phyloP scores from a whole-genome alignment of 2,888 invertebrate species.

The Rhaphigaster nebulosa region DNA sequence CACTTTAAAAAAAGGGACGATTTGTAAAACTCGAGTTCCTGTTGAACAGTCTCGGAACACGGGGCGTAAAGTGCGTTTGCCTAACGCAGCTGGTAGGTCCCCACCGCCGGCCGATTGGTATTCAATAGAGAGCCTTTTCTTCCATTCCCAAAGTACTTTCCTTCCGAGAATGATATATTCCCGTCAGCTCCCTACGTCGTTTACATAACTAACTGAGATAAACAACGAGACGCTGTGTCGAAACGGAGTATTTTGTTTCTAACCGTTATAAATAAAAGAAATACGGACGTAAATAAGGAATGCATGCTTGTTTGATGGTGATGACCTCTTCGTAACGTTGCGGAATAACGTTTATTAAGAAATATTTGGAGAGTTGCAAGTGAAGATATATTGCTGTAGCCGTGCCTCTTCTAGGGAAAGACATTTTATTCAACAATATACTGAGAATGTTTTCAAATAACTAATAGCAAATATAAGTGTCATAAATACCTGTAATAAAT shows the following conservation, averaged over 20 bases:
- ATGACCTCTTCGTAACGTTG: not conserved
- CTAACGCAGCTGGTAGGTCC: not conserved
- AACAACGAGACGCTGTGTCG: not conserved
- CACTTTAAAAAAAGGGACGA: not conserved
- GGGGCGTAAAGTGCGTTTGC: not conserved
- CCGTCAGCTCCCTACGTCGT: conserved; percentile 26
- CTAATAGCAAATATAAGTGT: too few relatives aligned
- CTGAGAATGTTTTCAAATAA: too few relatives aligned
- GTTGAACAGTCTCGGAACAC: not conserved
- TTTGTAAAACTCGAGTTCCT: not conserved
- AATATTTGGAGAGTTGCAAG: not conserved
- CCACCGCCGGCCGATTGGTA: not conserved
- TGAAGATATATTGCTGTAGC: too few relatives aligned
- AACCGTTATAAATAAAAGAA: conserved; percentile 2
- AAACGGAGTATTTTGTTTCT: not conserved
- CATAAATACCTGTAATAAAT: too few relatives aligned
- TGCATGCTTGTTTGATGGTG: not conserved
- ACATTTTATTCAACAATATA: too few relatives aligned
- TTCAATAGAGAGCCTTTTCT: conserved; percentile 25
- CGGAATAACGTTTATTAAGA: not conserved
- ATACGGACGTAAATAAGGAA: not conserved
- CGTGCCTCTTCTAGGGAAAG: too few relatives aligned
- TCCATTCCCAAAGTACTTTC: conserved; percentile 41
- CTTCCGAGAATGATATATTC: conserved; percentile 7
- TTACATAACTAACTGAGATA: conserved; percentile 34